A percentile compares a stretch with the other conserved stretches of the same genome.
These are phyloP conservation scores for Gryllus bimaculatus DNA, from an alignment of 1,140 invertebrate species.

Conservation along the genomic window DNA sequence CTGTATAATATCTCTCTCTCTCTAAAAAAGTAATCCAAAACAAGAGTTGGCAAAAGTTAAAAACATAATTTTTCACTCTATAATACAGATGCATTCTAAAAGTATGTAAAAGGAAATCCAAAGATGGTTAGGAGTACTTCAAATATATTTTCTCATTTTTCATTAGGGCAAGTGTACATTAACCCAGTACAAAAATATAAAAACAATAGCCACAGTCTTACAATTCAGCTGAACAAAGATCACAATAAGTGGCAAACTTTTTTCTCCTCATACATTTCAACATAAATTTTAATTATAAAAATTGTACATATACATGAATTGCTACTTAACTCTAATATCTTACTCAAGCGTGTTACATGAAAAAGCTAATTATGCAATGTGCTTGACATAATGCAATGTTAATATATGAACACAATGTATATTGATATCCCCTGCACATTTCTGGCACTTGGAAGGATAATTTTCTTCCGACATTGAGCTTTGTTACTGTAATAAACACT, in stretches of 20 bases:
- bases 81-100: too few species aligned
- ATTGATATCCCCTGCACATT: too few species aligned
- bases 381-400: not conserved
- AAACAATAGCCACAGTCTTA: not conserved
- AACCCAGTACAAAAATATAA: slow-evolving; percentile 1
- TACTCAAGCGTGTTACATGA: not conserved
- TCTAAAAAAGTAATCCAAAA: too few species aligned
- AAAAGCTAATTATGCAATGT: not conserved
- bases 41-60: too few species aligned
- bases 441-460: too few species aligned
- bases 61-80: too few species aligned
- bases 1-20: too few species aligned
- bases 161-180: not conserved
- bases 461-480: too few species aligned
- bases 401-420: not conserved
- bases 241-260: not conserved
- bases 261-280: not conserved
- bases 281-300: not conserved
- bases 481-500: too few species aligned
- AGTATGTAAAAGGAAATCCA: not conserved
- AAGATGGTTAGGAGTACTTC: not conserved
- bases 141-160: not conserved
- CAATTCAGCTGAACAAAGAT: not conserved
- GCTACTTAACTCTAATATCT: not conserved
- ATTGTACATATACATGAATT: not conserved